Conservation (phyloP, 2,888 invertebrate species). For the Pachydiplax longipennis region DNA sequence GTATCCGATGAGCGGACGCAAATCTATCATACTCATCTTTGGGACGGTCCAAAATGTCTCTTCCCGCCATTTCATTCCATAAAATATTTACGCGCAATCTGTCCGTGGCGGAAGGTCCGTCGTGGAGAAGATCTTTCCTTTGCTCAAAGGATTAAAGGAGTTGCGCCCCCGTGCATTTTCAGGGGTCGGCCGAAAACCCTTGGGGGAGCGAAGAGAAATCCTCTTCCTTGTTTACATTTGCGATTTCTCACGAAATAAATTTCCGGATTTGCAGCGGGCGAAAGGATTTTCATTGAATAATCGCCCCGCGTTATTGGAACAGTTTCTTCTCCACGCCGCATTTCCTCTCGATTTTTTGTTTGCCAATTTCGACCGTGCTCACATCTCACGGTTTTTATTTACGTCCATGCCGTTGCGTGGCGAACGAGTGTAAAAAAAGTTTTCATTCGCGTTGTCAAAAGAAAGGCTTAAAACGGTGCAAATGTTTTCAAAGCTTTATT, state of each 20-base stretch:
- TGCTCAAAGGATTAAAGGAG: slow-evolving; percentile 14
- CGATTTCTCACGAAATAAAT: slow-evolving; percentile 21
- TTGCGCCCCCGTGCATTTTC: not conserved
- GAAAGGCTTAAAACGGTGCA: not conserved
- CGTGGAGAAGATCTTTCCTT: not conserved
- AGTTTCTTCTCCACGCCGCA: not conserved
- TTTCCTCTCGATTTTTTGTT: not conserved
- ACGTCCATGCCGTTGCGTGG: not conserved
- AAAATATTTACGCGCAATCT: slow-evolving; percentile 15
- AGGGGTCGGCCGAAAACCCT: not conserved
- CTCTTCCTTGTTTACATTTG: not conserved
- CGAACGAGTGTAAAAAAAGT: not conserved
- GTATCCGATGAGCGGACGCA: not conserved
- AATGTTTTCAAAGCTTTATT: not conserved
- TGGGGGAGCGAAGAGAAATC: not conserved
- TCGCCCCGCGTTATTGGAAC: not conserved
- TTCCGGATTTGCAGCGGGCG: not conserved
- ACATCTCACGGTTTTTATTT: not conserved
- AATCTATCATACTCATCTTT: not conserved
- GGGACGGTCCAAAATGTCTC: not conserved
- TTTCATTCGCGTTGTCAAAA: not conserved
- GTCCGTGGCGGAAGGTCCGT: not conserved
- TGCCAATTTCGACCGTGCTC: not conserved
- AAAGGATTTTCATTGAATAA: slow-evolving; percentile 22
- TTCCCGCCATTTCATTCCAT: not conserved